These are phyloP conservation scores for Drosophila meridiana DNA, from an alignment of 2,888 invertebrate species.

Conservation along the genomic window DNA sequence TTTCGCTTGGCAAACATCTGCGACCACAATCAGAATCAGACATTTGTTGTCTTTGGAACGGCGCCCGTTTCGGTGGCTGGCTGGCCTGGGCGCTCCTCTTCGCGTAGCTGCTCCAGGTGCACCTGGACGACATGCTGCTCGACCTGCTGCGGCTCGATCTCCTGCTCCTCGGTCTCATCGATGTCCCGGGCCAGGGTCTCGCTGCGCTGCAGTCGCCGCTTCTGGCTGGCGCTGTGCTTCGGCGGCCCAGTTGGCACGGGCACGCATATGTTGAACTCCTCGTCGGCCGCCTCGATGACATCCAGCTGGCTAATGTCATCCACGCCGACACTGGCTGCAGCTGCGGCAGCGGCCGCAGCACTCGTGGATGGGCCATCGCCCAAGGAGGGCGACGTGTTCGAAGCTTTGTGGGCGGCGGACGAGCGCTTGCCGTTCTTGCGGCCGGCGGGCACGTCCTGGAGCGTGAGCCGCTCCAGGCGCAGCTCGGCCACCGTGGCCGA, in stretches of 20 bases:
- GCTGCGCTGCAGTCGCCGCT: constrained; percentile 79
- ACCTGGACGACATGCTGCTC: constrained; percentile 62
- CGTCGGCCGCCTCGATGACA: constrained; percentile 76
- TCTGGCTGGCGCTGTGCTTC: constrained; percentile 31
- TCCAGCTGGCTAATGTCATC: constrained; percentile 45
- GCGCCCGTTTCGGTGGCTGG: constrained; percentile 49
- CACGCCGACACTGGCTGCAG: constrained; percentile 25
- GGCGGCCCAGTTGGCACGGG: constrained; percentile 52
- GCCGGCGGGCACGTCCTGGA: constrained; percentile 78
- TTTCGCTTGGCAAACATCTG: constrained; percentile 71
- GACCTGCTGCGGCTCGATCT: background rate
- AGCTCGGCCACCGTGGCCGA: constrained; percentile 54
- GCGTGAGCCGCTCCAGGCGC: constrained; percentile 64
- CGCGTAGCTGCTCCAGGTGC: constrained; percentile 34
- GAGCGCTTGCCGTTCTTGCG: constrained; percentile 47
- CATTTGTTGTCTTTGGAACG: constrained; percentile 60
- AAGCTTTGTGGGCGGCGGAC: background rate
- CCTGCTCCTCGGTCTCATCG: constrained; percentile 68
- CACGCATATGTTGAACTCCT: constrained; percentile 73
- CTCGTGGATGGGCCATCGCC: constrained; percentile 71
- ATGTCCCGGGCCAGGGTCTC: constrained; percentile 81
- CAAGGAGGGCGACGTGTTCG: constrained; percentile 16
- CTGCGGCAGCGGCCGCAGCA: constrained; percentile 62
- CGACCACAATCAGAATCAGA: constrained; percentile 75
- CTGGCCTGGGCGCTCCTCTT: constrained; percentile 21